Conservation (phyloP, 1,140 invertebrate species). For the Penaeus japonicus region DNA sequence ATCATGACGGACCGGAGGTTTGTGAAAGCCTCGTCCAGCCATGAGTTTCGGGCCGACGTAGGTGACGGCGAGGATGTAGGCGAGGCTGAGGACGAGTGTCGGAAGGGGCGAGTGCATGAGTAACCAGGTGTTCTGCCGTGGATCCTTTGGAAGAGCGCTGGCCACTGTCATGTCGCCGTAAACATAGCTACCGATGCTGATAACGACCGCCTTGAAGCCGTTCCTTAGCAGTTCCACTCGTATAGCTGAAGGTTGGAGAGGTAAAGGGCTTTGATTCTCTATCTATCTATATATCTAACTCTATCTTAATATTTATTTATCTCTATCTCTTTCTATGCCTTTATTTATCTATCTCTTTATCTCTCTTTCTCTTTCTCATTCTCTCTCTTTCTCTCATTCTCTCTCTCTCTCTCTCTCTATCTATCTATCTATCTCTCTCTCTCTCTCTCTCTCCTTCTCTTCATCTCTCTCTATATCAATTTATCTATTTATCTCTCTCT, state of each 20-base stretch:
- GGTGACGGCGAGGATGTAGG: conserved; percentile 14
- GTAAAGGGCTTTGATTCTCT: neutral
- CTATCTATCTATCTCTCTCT: too few species aligned
- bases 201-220: neutral
- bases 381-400: too few species aligned
- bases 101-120: conserved; percentile 10
- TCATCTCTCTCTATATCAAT: too few species aligned
- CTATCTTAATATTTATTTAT: too few species aligned
- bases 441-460: too few species aligned
- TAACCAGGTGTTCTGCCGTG: conserved; percentile 4
- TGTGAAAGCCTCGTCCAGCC: neutral
- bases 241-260: neutral
- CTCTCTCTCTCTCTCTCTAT: too few species aligned
- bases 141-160: neutral
- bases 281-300: too few species aligned
- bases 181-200: neutral
- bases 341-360: too few species aligned
- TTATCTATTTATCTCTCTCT: too few species aligned
- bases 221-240: neutral
- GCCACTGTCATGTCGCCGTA: conserved; percentile 25
- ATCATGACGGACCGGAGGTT: conserved; percentile 20
- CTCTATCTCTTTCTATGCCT: too few species aligned
- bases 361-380: neutral
- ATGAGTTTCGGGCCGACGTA: conserved; percentile 9
- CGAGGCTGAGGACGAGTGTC: neutral